phyloP scores from a whole-genome alignment of 2,797 vertebrate genomes.

The Syngnathus acus region DNA sequence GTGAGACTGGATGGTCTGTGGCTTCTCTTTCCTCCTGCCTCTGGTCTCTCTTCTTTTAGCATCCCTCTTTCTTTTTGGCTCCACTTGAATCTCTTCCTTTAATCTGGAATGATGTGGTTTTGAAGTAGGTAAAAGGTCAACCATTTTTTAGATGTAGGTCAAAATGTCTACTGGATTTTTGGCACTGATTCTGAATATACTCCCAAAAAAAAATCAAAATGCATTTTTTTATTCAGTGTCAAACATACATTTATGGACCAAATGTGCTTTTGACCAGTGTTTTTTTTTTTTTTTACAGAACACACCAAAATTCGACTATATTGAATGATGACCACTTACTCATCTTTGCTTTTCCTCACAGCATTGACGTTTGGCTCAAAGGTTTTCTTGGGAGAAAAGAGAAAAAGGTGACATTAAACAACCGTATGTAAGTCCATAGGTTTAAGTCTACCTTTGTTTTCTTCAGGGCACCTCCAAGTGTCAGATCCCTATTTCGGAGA shows the following conservation, averaged over 20 bases:
- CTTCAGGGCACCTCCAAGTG: constrained; percentile 65
- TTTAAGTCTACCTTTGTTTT: constrained; percentile 54
- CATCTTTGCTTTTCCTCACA: constrained; percentile 71
- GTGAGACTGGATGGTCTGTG: constrained; percentile 72
- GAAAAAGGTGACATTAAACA: background rate
- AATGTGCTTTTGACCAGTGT: no score
- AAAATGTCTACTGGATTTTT: no score
- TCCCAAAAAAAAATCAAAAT: no score
- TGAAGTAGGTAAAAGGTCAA: background rate
- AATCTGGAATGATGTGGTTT: constrained; percentile 32
- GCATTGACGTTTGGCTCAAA: constrained; percentile 72
- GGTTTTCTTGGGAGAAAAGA: constrained; percentile 56
- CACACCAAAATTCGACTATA: background rate
- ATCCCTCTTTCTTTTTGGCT: constrained; percentile 56
- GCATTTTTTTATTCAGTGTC: no score
- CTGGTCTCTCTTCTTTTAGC: constrained; percentile 52
- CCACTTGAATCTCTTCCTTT: constrained; percentile 38
- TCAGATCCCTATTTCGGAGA: constrained; percentile 70
- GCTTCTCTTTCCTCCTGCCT: constrained; percentile 60
- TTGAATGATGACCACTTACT: constrained; percentile 54
- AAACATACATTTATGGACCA: no score
- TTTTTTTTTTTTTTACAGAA: background rate
- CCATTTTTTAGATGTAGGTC: no score
- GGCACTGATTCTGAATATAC: no score
- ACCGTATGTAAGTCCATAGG: background rate